Percentiles rank a stretch among this genome's conserved stretches.
phyloP scores from a whole-genome alignment of 2,888 invertebrate genomes.

The Chironomus riparius region DNA sequence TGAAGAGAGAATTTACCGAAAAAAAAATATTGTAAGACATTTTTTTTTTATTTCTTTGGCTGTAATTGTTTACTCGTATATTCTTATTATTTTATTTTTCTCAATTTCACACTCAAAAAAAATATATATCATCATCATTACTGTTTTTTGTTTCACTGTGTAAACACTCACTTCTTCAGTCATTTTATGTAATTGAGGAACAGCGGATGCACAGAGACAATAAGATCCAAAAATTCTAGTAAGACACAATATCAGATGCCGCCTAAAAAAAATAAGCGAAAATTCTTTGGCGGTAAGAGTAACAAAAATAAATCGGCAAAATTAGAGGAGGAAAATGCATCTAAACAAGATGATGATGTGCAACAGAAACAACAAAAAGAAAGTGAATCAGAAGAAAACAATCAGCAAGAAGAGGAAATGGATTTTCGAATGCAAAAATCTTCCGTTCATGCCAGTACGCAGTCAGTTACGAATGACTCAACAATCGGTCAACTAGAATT shows the following conservation, averaged over 20 bases:
- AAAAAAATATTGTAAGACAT: no score
- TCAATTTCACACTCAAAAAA: not conserved
- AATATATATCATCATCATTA: not conserved
- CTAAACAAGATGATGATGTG: not conserved
- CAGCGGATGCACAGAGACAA: conserved; percentile 10
- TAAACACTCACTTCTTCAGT: conserved; percentile 19
- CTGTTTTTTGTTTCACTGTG: not conserved
- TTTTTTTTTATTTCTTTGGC: not conserved
- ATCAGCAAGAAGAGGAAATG: not conserved
- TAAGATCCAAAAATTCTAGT: not conserved
- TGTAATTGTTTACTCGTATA: not conserved
- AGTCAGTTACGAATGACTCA: conserved; percentile 20
- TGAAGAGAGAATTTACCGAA: no score
- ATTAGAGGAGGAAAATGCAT: not conserved
- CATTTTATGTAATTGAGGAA: conserved; percentile 24
- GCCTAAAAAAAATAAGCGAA: conserved; percentile 22
- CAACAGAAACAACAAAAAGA: not conserved
- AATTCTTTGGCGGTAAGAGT: conserved; percentile 19
- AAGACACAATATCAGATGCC: conserved; percentile 1
- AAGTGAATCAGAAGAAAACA: conserved; percentile 11
- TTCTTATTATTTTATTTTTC: not conserved
- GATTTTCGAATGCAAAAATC: not conserved
- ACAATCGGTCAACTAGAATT: conserved; percentile 11
- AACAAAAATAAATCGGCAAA: conserved; percentile 19
- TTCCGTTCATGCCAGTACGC: not conserved